Base-by-base conservation (phyloP, 92 coral and sea anemone species). In the Zoanthus solanderi region DNA sequence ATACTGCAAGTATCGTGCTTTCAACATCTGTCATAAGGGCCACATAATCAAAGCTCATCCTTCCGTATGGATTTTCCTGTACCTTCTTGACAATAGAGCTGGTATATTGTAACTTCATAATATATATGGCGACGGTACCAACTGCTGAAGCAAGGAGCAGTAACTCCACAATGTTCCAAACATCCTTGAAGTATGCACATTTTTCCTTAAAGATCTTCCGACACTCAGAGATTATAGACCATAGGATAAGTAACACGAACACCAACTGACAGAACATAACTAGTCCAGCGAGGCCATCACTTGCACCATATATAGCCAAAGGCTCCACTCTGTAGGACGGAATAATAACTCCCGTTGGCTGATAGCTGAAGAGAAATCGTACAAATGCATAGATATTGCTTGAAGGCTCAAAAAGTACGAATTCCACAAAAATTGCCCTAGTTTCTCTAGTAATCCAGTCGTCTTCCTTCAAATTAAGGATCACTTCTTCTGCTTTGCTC, bases 31-130 rank as follows among this genome's bases (percentile, higher is more conserved):
- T 94, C 80, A 95, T 87, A 32, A 86, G 79, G n/a, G 86, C 89
- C 61, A 96, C 95, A 76, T 93, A 96, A 87, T 96, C 98, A 73
- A 96, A 96, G 74, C 98, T 96, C 93, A 94, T 93, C 52, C 98
- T 87, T 2, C 94, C 90, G 68, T 93, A 96, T 7, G 98, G 98
- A 34, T 96, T 95, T 5, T 84, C 93, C 44, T 92, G 92, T 0
- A 93, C 93, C 30, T 93, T 87, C 63, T 72, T 79, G 13, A 96
- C 67, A 9, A 96, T 85, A 6, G 66, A 72, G 58, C 89, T 79
- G 1, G 92, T 94, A 65, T 92, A 92, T 28, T 89, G 84, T 69
- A 92, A 75, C 68, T 93, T 93, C 83, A 92, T 60, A 63, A 95
- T 88, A 73, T 86, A 90, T 11, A 95, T 78, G 1, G 81, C 90